These are phyloP conservation scores for Agrenia bidenticulata DNA, from an alignment of 2,888 invertebrate genomes.

Conservation along the genomic window DNA sequence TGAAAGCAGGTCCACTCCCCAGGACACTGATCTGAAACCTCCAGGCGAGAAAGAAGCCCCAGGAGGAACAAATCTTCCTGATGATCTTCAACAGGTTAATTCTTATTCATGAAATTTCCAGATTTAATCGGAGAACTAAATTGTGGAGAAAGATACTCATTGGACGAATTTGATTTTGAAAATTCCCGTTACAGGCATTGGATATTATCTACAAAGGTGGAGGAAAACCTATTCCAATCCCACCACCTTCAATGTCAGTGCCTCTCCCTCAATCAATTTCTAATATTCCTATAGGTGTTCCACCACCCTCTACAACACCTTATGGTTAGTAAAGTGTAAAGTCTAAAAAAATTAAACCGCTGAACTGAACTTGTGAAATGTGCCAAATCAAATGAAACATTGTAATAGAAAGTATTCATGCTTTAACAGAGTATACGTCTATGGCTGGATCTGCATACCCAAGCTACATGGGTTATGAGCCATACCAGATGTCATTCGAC, in stretches of 20 bases:
- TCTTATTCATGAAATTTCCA: no score
- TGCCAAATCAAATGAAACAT: neutral
- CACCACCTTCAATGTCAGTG: slow-evolving; percentile 12
- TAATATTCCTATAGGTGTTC: slow-evolving; percentile 30
- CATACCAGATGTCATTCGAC: slow-evolving; percentile 44
- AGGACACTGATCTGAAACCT: slow-evolving; percentile 26
- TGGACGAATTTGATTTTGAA: no score
- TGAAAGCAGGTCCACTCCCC: neutral
- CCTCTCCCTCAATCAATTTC: neutral
- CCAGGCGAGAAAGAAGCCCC: slow-evolving; percentile 33
- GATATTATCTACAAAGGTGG: slow-evolving; percentile 49
- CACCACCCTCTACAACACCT: slow-evolving; percentile 27
- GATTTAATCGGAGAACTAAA: no score
- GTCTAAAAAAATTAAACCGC: no score
- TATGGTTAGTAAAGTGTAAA: neutral
- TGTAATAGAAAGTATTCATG: neutral
- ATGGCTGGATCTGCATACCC: slow-evolving; percentile 19
- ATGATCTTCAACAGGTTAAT: slow-evolving; percentile 21
- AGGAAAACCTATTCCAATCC: slow-evolving; percentile 26
- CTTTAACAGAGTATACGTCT: neutral
- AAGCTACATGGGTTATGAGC: slow-evolving; percentile 43
- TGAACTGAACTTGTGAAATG: neutral
- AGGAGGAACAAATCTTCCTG: slow-evolving; percentile 33
- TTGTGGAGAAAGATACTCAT: no score
- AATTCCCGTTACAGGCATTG: slow-evolving; percentile 47